Base-by-base conservation (phyloP, 2,797 vertebrate species). In the Thalassophryne amazonica region DNA sequence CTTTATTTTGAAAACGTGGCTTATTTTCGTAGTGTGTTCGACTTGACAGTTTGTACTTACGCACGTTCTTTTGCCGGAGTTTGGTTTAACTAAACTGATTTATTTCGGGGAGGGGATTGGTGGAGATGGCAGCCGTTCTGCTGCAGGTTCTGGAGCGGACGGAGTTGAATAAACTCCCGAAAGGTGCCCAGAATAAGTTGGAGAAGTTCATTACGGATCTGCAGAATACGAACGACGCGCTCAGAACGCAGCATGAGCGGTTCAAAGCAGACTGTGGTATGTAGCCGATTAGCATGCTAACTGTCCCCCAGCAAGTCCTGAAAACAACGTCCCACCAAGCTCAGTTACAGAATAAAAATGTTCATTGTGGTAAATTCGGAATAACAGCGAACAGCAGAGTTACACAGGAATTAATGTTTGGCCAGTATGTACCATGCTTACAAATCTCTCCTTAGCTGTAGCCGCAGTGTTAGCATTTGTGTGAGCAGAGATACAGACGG, bases 261-360 rank as follows among this genome's bases (percentile, higher is more conserved):
- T 89, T 91, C 52, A 93, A 93, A 73, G 94, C 95, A 17, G 95
- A 98, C 73, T 93, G 92, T 0, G 96, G 96, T 98, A 41, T 68
- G 94, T 67, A 12, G 0, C 13, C 19, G 2, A 3, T 31, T 8
- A 21, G 1, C 1, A 1, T 41, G n/a, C 24, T 5, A 42, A 32
- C 1, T 11, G 0, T 10, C 0, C n/a, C n/a, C n/a, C n/a, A n/a
- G n/a, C n/a, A n/a, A n/a, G n/a, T n/a, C n/a, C n/a, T n/a, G n/a
- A n/a, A n/a, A n/a, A n/a, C n/a, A n/a, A n/a, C n/a, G n/a, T n/a
- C n/a, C n/a, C n/a, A n/a, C n/a, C n/a, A n/a, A n/a, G n/a, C n/a
- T n/a, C n/a, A n/a, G n/a, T n/a, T n/a, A n/a, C n/a, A n/a, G n/a
- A n/a, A n/a, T n/a, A n/a, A n/a, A n/a, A n/a, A n/a, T n/a, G n/a